Evolutionary conservation across 2,113 vertebrate genomes (phyloP).

Genomic region (Labrus mixtus): DNA sequence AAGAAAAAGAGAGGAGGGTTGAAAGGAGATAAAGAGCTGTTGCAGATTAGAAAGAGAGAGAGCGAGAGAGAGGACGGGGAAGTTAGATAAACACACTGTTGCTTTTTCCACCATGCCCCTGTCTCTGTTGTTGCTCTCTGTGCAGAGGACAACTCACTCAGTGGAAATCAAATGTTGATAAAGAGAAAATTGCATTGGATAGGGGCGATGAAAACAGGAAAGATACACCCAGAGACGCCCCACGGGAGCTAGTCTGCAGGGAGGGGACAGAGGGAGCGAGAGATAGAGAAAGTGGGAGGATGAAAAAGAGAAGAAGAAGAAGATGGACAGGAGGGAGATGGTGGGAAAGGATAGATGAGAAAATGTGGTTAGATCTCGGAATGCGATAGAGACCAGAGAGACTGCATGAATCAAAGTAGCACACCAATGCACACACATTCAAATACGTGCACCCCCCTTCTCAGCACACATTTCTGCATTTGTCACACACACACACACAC

Average conservation of each 20-base stretch:
- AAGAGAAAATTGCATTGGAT: conserved; percentile 76
- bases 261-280: conserved; percentile 7
- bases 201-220: conserved; percentile 73
- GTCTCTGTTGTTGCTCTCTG: conserved; percentile 37
- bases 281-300: conserved; percentile 5
- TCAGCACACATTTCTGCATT: conserved; percentile 4
- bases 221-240: conserved; percentile 74
- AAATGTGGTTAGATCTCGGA: conserved; percentile 46
- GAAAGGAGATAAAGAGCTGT: conserved; percentile 44
- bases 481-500: conserved; percentile 1
- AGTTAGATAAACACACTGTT: conserved; percentile 59
- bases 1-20: conserved; percentile 20
- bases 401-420: conserved; percentile 31
- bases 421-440: conserved; percentile 25
- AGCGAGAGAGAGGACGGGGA: conserved; percentile 24
- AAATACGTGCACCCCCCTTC: not conserved
- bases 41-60: conserved; percentile 31
- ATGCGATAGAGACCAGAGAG: conserved; percentile 32
- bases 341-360: conserved; percentile 20
- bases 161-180: conserved; percentile 80
- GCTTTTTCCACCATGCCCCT: not conserved
- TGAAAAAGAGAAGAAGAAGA: conserved; percentile 5
- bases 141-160: conserved; percentile 63
- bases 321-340: conserved; percentile 33
- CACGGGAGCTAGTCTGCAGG: conserved; percentile 43